Evolutionary conservation across 2,888 invertebrate species (phyloP).

Genomic region (Agonopterix heracliana): DNA sequence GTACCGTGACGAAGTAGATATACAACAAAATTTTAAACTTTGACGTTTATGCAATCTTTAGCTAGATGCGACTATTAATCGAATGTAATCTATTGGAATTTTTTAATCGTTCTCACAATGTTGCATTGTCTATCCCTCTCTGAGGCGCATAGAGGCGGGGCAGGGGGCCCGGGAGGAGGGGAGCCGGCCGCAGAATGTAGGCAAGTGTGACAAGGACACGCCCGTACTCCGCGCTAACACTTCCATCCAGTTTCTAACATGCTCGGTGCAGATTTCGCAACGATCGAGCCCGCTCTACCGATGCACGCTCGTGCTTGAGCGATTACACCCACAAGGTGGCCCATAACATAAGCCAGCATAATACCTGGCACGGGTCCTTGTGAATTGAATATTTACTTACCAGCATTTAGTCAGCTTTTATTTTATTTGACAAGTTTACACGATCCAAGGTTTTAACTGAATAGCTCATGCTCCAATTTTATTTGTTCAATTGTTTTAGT

Average conservation of each 20-base stretch:
- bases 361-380: conserved; percentile 25
- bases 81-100: conserved; percentile 32
- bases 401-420: conserved; percentile 2
- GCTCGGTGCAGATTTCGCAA: conserved; percentile 69
- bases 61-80: background rate
- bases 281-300: conserved; percentile 46
- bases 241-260: conserved; percentile 75
- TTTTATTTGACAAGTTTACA: conserved; percentile 6
- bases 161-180: conserved; percentile 42
- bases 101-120: conserved; percentile 53
- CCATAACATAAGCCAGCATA: conserved; percentile 22
- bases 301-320: conserved; percentile 28
- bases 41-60: background rate
- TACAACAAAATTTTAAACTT: background rate
- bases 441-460: conserved; percentile 2
- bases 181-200: conserved; percentile 69
- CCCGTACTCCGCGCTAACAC: conserved; percentile 72
- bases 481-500: conserved; percentile 2
- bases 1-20: background rate
- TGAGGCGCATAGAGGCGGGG: conserved; percentile 44
- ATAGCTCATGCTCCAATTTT: background rate
- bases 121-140: conserved; percentile 66
- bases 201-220: conserved; percentile 76
- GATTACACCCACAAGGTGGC: conserved; percentile 53
- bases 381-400: background rate